These are phyloP conservation scores for Oopsacas minuta DNA, from an alignment of 37 sponge, comb jelly and placozoan species.

Conservation along the genomic window DNA sequence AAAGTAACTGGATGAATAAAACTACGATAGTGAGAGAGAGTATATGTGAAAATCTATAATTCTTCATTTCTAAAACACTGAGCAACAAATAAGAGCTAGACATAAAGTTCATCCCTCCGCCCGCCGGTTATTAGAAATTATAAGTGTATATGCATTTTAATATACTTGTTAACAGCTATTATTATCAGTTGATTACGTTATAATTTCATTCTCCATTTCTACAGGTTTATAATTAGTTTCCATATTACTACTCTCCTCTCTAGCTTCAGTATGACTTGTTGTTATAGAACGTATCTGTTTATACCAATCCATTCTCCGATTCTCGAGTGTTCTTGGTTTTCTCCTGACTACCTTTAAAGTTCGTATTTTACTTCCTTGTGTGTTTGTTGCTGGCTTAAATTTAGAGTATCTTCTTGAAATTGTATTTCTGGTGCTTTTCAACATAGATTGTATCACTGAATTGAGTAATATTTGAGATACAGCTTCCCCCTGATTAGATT, in stretches of 20 bases:
- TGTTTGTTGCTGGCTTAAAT: neutral
- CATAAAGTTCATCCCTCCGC: no score
- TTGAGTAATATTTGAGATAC: neutral
- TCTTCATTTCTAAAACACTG: neutral
- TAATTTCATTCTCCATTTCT: neutral
- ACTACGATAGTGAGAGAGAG: neutral
- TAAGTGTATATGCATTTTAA: no score
- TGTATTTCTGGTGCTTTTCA: neutral
- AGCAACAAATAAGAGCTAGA: no score
- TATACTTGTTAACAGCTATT: neutral
- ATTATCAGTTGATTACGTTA: neutral
- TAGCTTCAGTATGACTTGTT: neutral
- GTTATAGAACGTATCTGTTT: neutral
- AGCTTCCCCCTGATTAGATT: neutral
- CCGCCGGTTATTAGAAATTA: neutral
- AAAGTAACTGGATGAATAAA: neutral
- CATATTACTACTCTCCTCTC: neutral
- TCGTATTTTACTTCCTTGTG: neutral
- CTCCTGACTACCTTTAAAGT: neutral
- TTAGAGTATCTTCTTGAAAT: neutral
- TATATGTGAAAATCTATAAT: neutral
- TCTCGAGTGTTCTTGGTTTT: neutral
- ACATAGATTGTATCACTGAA: neutral
- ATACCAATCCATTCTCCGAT: neutral
- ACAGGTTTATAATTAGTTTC: neutral